Conservation (phyloP, 2,797 vertebrate species). For the Cyprinella venusta region DNA sequence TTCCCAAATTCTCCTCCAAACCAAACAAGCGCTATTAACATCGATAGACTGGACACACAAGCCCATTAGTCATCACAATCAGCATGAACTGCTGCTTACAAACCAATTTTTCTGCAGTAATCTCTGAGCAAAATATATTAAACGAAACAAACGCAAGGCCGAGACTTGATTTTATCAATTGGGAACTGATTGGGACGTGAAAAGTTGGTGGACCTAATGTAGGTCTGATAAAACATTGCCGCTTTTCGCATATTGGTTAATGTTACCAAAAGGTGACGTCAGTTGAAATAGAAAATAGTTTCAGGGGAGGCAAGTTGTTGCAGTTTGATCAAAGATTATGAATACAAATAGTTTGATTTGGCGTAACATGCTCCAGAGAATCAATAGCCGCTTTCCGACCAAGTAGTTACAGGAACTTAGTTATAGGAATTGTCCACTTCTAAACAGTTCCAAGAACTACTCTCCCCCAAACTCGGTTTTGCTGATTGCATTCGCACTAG, state of each 20-base stretch:
- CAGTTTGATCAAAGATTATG: background rate
- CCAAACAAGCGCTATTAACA: slow-evolving; percentile 30
- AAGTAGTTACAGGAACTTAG: too few relatives aligned
- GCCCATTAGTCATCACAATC: slow-evolving; percentile 36
- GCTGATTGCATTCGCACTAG: too few relatives aligned
- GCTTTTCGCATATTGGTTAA: background rate
- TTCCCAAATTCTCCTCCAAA: slow-evolving; percentile 30
- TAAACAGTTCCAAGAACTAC: too few relatives aligned
- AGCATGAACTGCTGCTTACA: background rate
- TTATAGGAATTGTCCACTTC: too few relatives aligned
- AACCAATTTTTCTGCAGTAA: background rate
- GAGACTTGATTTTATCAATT: slow-evolving; percentile 10
- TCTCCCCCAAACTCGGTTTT: too few relatives aligned
- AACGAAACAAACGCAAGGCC: background rate
- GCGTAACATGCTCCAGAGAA: background rate
- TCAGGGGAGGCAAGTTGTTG: background rate
- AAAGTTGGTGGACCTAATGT: background rate
- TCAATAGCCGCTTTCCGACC: too few relatives aligned
- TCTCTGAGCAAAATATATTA: background rate
- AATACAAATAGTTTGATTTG: background rate
- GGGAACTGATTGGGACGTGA: slow-evolving; percentile 19
- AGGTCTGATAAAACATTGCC: background rate
- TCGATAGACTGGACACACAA: slow-evolving; percentile 37
- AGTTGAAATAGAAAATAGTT: slow-evolving; percentile 3
- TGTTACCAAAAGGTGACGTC: background rate